These are phyloP conservation scores for Muscicapa adusta DNA, from an alignment of 2,113 vertebrate species.

Conservation along the genomic window DNA sequence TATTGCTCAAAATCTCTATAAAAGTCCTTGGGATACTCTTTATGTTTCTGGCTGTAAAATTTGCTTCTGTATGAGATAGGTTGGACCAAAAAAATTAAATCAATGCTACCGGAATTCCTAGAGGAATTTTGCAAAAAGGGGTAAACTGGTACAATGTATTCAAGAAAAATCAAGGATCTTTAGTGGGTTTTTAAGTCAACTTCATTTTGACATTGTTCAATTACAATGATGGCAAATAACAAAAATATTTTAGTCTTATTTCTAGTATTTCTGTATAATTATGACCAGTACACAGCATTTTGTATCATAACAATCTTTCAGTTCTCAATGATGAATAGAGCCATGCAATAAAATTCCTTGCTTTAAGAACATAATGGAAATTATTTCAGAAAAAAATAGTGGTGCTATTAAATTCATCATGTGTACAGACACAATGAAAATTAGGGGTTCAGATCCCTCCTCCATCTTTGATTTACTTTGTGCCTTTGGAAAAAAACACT, in stretches of 20 bases:
- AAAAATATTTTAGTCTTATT: background rate
- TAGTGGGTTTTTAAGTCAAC: background rate
- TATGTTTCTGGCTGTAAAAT: background rate
- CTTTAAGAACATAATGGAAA: background rate
- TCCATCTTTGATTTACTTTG: background rate
- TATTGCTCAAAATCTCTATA: background rate
- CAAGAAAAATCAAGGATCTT: background rate
- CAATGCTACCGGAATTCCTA: background rate
- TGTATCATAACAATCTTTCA: background rate
- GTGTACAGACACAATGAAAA: background rate
- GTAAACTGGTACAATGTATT: background rate
- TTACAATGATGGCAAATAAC: background rate
- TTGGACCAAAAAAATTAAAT: background rate
- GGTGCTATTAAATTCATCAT: background rate
- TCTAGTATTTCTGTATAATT: background rate
- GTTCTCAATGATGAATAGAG: background rate
- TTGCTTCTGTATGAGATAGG: background rate
- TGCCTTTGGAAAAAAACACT: background rate
- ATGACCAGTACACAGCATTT: background rate
- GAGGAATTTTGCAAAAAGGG: background rate
- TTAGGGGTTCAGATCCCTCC: background rate
- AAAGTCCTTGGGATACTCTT: background rate
- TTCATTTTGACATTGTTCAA: background rate
- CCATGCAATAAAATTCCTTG: background rate
- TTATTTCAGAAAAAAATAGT: background rate